A percentile compares a stretch with the other conserved stretches of the same genome.
Conservation (phyloP, 2,888 invertebrate genomes). For the Agriopis leucophaearia region DNA sequence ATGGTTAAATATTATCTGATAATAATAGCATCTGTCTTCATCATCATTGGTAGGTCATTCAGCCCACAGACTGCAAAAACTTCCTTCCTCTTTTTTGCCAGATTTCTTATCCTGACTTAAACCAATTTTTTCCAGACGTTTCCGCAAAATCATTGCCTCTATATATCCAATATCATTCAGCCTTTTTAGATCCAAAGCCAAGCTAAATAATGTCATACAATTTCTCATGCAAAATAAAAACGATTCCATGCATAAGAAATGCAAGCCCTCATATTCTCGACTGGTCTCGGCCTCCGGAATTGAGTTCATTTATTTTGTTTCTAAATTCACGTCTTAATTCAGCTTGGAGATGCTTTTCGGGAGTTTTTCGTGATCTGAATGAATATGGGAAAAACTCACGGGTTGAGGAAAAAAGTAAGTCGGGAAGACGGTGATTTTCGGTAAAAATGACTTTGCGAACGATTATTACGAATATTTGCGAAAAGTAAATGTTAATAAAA, state of each 20-base stretch:
- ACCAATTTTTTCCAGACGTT: too few relatives aligned
- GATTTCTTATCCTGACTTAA: too few relatives aligned
- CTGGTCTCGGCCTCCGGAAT: slow-evolving; percentile 21
- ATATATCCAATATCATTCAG: too few relatives aligned
- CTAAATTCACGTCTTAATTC: slow-evolving; percentile 31
- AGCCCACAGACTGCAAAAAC: too few relatives aligned
- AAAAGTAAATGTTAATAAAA: neutral
- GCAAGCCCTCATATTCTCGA: slow-evolving; percentile 23
- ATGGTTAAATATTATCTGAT: too few relatives aligned
- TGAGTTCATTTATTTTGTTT: slow-evolving; percentile 38
- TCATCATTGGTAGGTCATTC: too few relatives aligned
- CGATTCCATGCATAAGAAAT: slow-evolving; percentile 28
- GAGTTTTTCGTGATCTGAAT: slow-evolving; percentile 25
- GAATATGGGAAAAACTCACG: slow-evolving; percentile 9
- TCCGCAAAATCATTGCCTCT: too few relatives aligned
- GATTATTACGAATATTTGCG: neutral
- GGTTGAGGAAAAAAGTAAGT: neutral
- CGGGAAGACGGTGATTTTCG: neutral
- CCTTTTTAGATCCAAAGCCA: neutral
- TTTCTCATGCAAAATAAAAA: slow-evolving; percentile 10
- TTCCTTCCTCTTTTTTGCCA: too few relatives aligned
- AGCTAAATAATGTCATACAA: neutral
- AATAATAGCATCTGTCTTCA: too few relatives aligned
- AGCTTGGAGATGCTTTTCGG: slow-evolving; percentile 13
- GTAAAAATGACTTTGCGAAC: neutral